Evolutionary conservation across 2,888 invertebrate genomes (phyloP), one percentile per base, ranked within the genome.

Genomic region (Agriopis aurantiaria): DNA sequence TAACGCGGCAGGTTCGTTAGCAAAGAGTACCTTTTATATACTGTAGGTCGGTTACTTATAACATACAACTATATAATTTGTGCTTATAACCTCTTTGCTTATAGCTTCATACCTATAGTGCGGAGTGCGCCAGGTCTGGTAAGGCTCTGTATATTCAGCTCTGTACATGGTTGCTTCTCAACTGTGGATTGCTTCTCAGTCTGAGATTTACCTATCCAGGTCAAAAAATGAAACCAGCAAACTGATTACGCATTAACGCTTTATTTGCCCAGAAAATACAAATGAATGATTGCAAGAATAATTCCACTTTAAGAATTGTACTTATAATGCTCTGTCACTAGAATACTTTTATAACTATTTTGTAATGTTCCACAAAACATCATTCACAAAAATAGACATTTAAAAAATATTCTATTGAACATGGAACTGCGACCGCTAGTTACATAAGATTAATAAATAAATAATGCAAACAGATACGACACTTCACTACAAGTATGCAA

Each of bases 231-330:
- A 87, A 87, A 87, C 81, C 83, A 85, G 77, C 68, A 68, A 55
- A 80, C 75, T 80, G 81, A 83, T 88, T 90, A 91, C 87, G 89
- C 89, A 90, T 90, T 88, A 92, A 89, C 89, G 89, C 91, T 93
- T 93, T 93, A 93, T 92, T 93, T 90, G 91, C 92, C 93, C 93
- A 91, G 91, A 91, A 91, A 91, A 92, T 93, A 93, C 89, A 93
- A 93, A 92, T 90, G 80, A 91, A 93, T 91, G 86, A 89, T 90
- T 91, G 90, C 89, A 90, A 91, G 89, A 90, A 91, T 89, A 91
- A 86, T 88, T 88, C 85, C 87, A 88, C 86, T 85, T 85, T 82
- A 68, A 74, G 83, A 81, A 33, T 33, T 33, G 33, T 33, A 33
- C 33, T 5, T 33, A 33, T 5, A 33, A 85, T 86, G 84, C 78